These are phyloP conservation scores for Aegotheles bennettii DNA, from an alignment of 2,113 vertebrate genomes.

Conservation along the genomic window DNA sequence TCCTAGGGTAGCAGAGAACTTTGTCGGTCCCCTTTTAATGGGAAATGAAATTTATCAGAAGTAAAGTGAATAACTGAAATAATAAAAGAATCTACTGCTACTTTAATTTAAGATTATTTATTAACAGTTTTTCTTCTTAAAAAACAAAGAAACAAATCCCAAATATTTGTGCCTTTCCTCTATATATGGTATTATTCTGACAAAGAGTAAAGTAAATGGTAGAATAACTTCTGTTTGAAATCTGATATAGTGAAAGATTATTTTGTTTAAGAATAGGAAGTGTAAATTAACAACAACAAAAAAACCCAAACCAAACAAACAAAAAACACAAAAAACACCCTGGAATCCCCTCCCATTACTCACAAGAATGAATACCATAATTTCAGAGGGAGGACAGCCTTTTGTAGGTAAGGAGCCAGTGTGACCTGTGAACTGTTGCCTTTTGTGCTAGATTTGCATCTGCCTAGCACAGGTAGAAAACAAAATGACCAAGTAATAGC, in stretches of 20 bases:
- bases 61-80: neutral
- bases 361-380: rapidly evolving
- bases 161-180: neutral
- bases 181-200: neutral
- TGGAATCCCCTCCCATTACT: neutral
- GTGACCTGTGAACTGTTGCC: neutral
- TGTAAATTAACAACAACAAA: neutral
- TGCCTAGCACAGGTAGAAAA: neutral
- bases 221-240: neutral
- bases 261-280: neutral
- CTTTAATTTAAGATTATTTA: neutral
- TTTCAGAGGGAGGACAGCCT: neutral
- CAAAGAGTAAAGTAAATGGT: neutral
- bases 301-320: too few species aligned
- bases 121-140: neutral
- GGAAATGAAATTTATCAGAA: neutral
- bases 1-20: neutral
- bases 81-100: neutral
- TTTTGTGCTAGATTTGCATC: neutral
- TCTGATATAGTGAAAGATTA: neutral
- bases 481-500: neutral
- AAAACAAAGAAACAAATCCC: neutral
- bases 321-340: neutral
- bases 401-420: neutral
- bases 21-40: neutral